Conservation (phyloP, 2,113 vertebrate genomes). For the Dolichotis patagonum region DNA sequence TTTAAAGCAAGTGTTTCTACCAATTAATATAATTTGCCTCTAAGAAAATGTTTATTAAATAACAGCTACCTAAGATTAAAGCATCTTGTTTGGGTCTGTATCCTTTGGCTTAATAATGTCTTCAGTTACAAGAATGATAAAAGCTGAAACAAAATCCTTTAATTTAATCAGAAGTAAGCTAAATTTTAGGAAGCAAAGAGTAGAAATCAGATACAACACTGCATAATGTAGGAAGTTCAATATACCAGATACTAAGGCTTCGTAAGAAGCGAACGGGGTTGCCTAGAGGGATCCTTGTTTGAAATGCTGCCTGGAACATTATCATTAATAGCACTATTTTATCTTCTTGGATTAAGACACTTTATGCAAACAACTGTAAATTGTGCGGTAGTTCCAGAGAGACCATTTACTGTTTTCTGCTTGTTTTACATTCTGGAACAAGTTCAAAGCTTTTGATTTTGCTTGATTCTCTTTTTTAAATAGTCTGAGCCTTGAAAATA, state of each 20-base stretch:
- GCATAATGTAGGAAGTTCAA: slow-evolving; percentile 85
- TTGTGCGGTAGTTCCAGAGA: slow-evolving; percentile 84
- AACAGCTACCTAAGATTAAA: slow-evolving; percentile 81
- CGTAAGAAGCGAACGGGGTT: slow-evolving; percentile 72
- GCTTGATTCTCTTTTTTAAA: slow-evolving; percentile 79
- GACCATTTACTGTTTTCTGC: slow-evolving; percentile 74
- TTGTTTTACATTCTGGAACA: slow-evolving; percentile 86
- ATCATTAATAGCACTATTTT: slow-evolving; percentile 82
- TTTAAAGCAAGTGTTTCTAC: slow-evolving; percentile 64
- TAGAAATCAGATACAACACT: slow-evolving; percentile 82
- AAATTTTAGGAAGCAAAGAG: slow-evolving; percentile 85
- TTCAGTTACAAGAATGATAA: slow-evolving; percentile 88
- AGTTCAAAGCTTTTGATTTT: slow-evolving; percentile 85
- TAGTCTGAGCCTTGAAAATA: slow-evolving; percentile 84
- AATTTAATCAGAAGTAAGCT: slow-evolving; percentile 86
- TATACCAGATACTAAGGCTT: slow-evolving; percentile 84
- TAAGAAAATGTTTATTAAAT: slow-evolving; percentile 85
- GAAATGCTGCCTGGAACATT: slow-evolving; percentile 83
- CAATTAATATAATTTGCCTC: slow-evolving; percentile 66
- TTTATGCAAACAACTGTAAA: slow-evolving; percentile 77
- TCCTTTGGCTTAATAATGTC: slow-evolving; percentile 84
- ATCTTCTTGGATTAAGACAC: slow-evolving; percentile 81
- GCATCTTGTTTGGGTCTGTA: slow-evolving; percentile 82
- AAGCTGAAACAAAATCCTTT: slow-evolving; percentile 86
- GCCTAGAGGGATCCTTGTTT: slow-evolving; percentile 84